Base-by-base conservation (phyloP, 1,140 invertebrate genomes). In the Drosophila guanche region DNA sequence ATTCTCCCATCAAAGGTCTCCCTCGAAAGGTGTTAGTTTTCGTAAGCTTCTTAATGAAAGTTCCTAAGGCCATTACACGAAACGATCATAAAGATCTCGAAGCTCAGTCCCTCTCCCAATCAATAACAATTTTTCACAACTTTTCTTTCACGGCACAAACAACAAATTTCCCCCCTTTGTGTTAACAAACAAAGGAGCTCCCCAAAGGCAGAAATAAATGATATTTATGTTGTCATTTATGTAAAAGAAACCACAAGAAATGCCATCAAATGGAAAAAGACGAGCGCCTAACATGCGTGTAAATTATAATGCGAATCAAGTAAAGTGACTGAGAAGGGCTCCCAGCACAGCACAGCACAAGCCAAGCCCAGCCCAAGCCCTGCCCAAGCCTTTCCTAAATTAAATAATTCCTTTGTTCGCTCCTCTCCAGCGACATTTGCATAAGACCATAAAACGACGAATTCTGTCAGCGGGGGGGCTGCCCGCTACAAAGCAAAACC, bases 121-220 rank as follows among this genome's bases (percentile, higher is more conserved):
- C 76, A 84, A 85, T 85, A 85, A 79, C 66, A 79, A 84, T 76
- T 84, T 84, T 84, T 85, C 80, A 84, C 76, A 84, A 84, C 61
- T 77, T 77, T 48, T 66, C 43, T 62, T 55, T 76, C 54, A 75
- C 72, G 58, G 53, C 53, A 12, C 20, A 62, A 51, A 54, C 62
- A 57, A 71, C 59, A 65, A 76, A 68, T 63, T 56, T 48, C n/a
- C 56, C 50, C 54, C 48, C 47, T 68, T 84, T 76, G 68, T 72
- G 55, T 60, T 47, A 22, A 22, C 58, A 85, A 48, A 84, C 80
- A 84, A 84, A 62, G 62, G 62, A 84, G 70, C 66, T 66, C 55
- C 72, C 2, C 8, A 22, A 12, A 16, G 4, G 51, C 10, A 22
- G 20, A 5, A 63, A 52, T 67, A 71, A 85, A 73, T 68, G 72